These are phyloP conservation scores for Mactromeris polynyma DNA, from an alignment of 2,888 invertebrate genomes.

Conservation along the genomic window DNA sequence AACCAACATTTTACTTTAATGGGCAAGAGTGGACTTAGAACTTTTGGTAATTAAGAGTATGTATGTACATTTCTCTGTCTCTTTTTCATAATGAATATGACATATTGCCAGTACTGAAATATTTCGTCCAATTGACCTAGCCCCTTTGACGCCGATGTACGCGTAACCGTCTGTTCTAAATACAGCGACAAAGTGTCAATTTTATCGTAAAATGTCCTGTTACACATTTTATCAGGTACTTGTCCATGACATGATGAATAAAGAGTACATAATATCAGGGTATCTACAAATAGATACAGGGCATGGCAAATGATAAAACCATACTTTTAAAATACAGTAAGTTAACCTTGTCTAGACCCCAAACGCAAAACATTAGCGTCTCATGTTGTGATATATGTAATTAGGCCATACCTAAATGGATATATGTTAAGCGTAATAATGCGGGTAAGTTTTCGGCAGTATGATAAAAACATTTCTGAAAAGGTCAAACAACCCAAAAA, in stretches of 20 bases:
- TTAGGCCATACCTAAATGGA: too few species aligned
- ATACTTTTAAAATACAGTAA: neutral
- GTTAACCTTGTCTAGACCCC: neutral
- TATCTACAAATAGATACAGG: neutral
- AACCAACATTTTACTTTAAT: too few species aligned
- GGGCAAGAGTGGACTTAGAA: too few species aligned
- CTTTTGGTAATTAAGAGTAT: too few species aligned
- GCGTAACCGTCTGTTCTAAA: neutral
- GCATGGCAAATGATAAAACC: neutral
- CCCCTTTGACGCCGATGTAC: neutral
- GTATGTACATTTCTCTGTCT: too few species aligned
- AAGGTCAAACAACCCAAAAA: too few species aligned
- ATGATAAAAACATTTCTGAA: too few species aligned
- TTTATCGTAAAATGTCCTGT: neutral
- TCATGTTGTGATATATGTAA: too few species aligned
- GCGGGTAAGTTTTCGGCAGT: too few species aligned
- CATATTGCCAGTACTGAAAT: neutral
- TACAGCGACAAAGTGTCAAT: neutral
- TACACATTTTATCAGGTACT: neutral
- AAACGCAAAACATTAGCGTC: neutral
- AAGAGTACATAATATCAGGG: neutral
- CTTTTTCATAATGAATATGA: too few species aligned
- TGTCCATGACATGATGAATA: constrained; percentile 6
- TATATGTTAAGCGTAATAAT: too few species aligned
- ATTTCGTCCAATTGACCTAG: neutral